phyloP scores from a whole-genome alignment of 2,113 vertebrate genomes.

The Nestor notabilis region DNA sequence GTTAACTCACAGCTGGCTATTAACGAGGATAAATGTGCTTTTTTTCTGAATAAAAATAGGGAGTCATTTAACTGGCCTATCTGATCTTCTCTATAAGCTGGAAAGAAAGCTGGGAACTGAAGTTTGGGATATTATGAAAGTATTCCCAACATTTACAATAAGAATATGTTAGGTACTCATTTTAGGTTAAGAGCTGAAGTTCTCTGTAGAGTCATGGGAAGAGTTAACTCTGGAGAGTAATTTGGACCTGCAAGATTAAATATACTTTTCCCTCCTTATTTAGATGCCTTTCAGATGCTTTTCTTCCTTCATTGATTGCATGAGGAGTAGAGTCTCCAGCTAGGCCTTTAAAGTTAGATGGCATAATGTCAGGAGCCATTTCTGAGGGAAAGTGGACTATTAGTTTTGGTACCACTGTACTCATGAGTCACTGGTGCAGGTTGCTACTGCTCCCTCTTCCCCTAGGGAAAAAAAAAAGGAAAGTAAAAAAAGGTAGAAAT shows the following conservation, averaged over 20 bases:
- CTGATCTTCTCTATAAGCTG: background rate
- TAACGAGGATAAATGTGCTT: background rate
- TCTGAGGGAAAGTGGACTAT: background rate
- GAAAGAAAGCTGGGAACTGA: background rate
- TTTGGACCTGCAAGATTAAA: background rate
- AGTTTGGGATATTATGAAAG: background rate
- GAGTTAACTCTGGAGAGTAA: background rate
- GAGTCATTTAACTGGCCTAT: background rate
- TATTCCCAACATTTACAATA: background rate
- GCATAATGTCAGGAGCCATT: background rate
- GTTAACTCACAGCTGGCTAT: background rate
- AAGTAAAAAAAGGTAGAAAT: background rate
- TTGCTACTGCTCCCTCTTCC: background rate
- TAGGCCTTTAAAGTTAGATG: background rate
- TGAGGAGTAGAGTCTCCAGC: background rate
- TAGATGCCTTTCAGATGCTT: background rate
- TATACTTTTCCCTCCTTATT: background rate
- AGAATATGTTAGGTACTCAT: background rate
- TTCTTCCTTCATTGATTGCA: background rate
- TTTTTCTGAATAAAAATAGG: background rate
- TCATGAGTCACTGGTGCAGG: background rate
- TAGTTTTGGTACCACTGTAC: background rate
- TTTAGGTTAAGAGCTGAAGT: background rate
- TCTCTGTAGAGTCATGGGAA: background rate
- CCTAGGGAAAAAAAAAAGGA: background rate